Percentiles rank a stretch among this genome's conserved stretches.
phyloP scores from a whole-genome alignment of 1,140 invertebrate genomes.

The Scylla paramamosain region DNA sequence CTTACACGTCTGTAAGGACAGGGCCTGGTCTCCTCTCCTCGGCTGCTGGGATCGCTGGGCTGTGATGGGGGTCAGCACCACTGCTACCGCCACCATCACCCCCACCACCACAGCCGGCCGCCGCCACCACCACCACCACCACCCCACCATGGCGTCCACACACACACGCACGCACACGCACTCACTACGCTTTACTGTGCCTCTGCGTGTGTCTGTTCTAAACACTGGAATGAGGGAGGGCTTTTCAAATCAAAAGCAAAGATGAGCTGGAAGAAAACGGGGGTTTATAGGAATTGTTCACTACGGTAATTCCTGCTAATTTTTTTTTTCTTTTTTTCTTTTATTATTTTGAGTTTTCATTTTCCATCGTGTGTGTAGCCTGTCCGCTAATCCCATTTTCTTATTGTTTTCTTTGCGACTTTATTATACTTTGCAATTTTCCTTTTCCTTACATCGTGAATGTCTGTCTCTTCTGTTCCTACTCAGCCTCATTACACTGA shows the following conservation, averaged over 20 bases:
- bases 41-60: background rate
- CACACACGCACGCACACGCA: conserved; percentile 4
- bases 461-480: too few species aligned
- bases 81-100: background rate
- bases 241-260: background rate
- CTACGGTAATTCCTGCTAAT: too few species aligned
- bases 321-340: too few species aligned
- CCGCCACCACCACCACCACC: background rate
- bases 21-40: background rate
- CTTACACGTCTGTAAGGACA: background rate
- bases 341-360: too few species aligned
- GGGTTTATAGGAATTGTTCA: background rate
- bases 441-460: background rate
- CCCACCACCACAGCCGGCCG: background rate
- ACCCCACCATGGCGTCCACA: background rate
- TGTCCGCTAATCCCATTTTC: too few species aligned
- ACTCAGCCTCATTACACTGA: too few species aligned
- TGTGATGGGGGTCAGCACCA: background rate
- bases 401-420: background rate
- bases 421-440: background rate
- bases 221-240: background rate
- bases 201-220: background rate
- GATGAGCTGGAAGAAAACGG: background rate
- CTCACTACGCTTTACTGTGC: background rate
- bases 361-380: too few species aligned